Base-by-base conservation (phyloP, 2,113 vertebrate species). In the Trogon surrucura region DNA sequence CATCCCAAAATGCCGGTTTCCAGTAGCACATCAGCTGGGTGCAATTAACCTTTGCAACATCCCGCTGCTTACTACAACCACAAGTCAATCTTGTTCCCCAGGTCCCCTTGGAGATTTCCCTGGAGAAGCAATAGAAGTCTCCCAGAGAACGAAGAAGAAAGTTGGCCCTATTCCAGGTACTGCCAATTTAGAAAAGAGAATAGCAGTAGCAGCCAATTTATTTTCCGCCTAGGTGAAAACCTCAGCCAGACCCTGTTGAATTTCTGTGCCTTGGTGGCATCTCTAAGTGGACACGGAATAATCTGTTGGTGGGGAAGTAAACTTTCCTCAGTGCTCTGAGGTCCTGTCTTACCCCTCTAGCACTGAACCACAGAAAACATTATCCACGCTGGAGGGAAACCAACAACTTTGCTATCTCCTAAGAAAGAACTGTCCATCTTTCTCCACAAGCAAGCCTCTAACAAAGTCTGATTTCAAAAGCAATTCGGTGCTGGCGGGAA, bases 31-130 rank as follows among this genome's bases (percentile, higher is more conserved):
- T 45, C 67, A 57, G 92, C 53, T 41, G 64, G 93, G 23, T 70
- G 90, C 80, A 91, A 96, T 97, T 93, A 97, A 96, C 97, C 96
- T 96, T 91, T n/a, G 84, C 29, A 50, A 50, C 90, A 58, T 25
- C 81, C 45, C 1, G 4, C 94, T 45, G 82, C 38, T 74, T 30
- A 41, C 83, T 48, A 32, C 74, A 88, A 19, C n/a, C 45, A 53
- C 91, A 22, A 81, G 38, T 36, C 94, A 64, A 38, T 36, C 95
- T 60, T 12, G 10, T 38, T 56, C 73, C 91, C 54, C 60, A 9
- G 56, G 89, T 25, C 38, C 73, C 54, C 61, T 50, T 27, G 0
- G 13, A 58, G 22, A 45, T 85, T 58, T 81, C 95, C 88, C 97
- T 53, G 34, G 80, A 73, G 90, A 61, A 53, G 50, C 65, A 36